Evolutionary conservation across 2,888 invertebrate species (phyloP).

Genomic region (Aricia artaxerxes): DNA sequence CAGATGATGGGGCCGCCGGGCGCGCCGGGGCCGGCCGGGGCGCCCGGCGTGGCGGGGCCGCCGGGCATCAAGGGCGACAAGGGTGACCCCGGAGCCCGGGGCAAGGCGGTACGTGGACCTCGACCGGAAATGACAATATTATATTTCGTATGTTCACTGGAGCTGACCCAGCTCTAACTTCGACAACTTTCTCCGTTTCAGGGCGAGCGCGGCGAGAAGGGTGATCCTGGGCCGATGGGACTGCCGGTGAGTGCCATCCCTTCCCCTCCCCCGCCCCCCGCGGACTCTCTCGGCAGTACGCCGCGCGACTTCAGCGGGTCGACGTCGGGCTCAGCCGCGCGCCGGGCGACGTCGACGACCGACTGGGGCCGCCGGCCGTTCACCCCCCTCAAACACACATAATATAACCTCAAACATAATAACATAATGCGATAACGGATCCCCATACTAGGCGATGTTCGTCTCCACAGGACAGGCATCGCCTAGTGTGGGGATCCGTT

Average conservation of each 20-base stretch:
- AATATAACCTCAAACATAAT: too few species aligned
- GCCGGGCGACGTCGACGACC: not conserved
- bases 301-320: not conserved
- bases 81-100: constrained; percentile 90
- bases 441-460: too few species aligned
- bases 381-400: not conserved
- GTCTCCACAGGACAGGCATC: too few species aligned
- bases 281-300: not conserved
- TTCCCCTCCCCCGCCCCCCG: not conserved
- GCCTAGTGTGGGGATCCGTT: too few species aligned
- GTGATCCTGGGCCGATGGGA: constrained; percentile 96
- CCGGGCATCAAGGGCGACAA: constrained; percentile 92
- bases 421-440: too few species aligned
- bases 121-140: not conserved
- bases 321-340: not conserved
- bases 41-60: constrained; percentile 88
- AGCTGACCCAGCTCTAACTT: not conserved
- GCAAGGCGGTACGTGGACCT: constrained; percentile 84
- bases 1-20: constrained; percentile 85
- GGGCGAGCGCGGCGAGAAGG: constrained; percentile 91
- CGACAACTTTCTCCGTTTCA: constrained; percentile 55
- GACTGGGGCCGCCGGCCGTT: not conserved
- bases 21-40: constrained; percentile 87
- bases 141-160: too few species aligned
- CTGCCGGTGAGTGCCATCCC: constrained; percentile 88